Conservation (phyloP, 2,113 vertebrate genomes). For the Mormyrus iriodes region DNA sequence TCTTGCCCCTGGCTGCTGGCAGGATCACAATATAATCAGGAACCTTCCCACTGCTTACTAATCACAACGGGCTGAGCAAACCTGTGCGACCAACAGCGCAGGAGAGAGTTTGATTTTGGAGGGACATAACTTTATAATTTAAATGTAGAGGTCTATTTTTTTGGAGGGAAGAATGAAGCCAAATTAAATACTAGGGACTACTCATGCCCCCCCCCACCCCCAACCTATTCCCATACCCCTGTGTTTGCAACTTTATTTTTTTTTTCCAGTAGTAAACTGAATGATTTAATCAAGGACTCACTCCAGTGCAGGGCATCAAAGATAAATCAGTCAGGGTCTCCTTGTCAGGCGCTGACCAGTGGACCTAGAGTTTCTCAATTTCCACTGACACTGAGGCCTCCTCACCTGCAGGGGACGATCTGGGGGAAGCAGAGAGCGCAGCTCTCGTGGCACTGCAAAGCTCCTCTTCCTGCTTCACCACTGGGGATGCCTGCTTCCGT, state of each 20-base stretch:
- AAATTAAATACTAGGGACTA: background rate
- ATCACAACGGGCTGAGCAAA: no score
- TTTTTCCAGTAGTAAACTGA: background rate
- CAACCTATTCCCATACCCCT: background rate
- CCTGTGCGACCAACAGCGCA: background rate
- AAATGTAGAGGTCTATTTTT: background rate
- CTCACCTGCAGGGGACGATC: conserved; percentile 4
- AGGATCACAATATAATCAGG: background rate
- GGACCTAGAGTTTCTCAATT: background rate
- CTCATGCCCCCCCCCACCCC: background rate
- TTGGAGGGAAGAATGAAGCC: background rate
- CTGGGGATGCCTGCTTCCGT: background rate
- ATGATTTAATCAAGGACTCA: background rate
- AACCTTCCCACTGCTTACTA: background rate
- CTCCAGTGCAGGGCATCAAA: background rate
- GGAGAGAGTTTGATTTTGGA: background rate
- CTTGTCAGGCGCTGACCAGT: background rate
- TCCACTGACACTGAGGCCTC: background rate
- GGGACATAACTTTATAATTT: background rate
- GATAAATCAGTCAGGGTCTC: background rate
- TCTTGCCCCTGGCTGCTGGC: conserved; percentile 35
- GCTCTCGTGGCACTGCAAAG: background rate
- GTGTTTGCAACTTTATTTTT: background rate
- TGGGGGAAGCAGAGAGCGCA: background rate
- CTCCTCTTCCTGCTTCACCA: conserved; percentile 11